Percentiles rank a stretch among this genome's conserved stretches.
phyloP scores from a whole-genome alignment of 2,888 invertebrate genomes.

The Atethmia centrago region DNA sequence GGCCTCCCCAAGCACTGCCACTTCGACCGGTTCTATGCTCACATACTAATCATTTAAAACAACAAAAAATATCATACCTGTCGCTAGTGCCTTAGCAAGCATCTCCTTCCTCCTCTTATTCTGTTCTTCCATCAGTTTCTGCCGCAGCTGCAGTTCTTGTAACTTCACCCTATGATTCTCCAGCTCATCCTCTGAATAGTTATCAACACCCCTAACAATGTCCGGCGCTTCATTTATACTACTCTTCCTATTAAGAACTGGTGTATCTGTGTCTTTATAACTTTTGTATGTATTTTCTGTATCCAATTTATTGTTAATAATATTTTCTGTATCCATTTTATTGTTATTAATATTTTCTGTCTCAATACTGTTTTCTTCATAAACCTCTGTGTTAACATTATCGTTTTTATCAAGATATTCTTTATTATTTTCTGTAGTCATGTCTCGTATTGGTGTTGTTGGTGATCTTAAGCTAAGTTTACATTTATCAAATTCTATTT shows the following conservation, averaged over 20 bases:
- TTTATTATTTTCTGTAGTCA: conserved; percentile 61
- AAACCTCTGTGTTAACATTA: conserved; percentile 27
- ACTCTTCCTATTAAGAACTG: conserved; percentile 49
- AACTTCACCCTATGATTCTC: conserved; percentile 89
- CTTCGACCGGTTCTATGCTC: no score
- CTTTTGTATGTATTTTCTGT: conserved; percentile 54
- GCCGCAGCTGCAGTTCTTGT: conserved; percentile 93
- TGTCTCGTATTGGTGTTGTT: conserved; percentile 60
- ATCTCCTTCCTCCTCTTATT: conserved; percentile 94
- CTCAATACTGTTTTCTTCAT: conserved; percentile 29
- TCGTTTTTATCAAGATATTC: conserved; percentile 59
- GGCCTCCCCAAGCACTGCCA: no score
- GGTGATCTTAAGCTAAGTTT: conserved; percentile 81
- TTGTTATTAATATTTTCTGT: conserved; percentile 7
- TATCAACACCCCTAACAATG: conserved; percentile 79
- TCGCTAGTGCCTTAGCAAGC: conserved; percentile 93
- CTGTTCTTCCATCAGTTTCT: conserved; percentile 94
- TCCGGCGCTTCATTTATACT: conserved; percentile 76
- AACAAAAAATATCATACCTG: conserved; percentile 81
- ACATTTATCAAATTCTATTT: conserved; percentile 83
- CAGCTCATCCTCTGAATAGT: conserved; percentile 82
- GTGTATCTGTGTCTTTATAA: conserved; percentile 63
- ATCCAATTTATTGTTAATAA: conserved; percentile 19
- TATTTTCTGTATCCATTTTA: conserved; percentile 30
- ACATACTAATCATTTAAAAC: not conserved